Evolutionary conservation across 2,113 vertebrate genomes (phyloP).

Genomic region (Empidonax traillii): DNA sequence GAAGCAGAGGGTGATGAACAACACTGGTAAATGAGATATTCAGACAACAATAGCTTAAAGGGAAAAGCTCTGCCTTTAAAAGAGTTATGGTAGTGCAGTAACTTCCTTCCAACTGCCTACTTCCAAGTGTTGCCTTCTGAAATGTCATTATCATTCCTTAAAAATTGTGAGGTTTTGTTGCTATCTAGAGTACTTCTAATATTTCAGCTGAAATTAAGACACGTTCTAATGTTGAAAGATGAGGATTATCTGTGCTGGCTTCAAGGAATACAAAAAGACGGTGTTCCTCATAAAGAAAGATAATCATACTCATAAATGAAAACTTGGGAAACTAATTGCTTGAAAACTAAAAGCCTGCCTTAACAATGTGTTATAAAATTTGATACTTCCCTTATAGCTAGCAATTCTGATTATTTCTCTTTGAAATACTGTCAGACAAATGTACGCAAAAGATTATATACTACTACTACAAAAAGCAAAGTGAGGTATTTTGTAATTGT

Average conservation of each 20-base stretch:
- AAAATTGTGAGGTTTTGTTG: not conserved
- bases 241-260: not conserved
- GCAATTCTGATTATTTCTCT: not conserved
- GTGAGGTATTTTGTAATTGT: not conserved
- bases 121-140: not conserved
- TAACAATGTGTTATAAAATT: not conserved
- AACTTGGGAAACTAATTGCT: slow-evolving; percentile 22
- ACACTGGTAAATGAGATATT: not conserved
- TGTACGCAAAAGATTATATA: not conserved
- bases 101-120: not conserved
- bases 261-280: not conserved
- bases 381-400: not conserved
- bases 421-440: not conserved
- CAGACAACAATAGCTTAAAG: not conserved
- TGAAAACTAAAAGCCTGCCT: not conserved
- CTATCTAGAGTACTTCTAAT: not conserved
- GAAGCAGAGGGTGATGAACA: not conserved
- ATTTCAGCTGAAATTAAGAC: slow-evolving; percentile 11
- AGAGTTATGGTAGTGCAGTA: not conserved
- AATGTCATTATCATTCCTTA: not conserved
- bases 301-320: not conserved
- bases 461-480: not conserved
- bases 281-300: not conserved
- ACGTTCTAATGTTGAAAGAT: not conserved
- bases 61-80: not conserved